Percentiles rank a stretch among this genome's conserved stretches.
phyloP scores from a whole-genome alignment of 23 tunicate species.

The Halocynthia roretzi region DNA sequence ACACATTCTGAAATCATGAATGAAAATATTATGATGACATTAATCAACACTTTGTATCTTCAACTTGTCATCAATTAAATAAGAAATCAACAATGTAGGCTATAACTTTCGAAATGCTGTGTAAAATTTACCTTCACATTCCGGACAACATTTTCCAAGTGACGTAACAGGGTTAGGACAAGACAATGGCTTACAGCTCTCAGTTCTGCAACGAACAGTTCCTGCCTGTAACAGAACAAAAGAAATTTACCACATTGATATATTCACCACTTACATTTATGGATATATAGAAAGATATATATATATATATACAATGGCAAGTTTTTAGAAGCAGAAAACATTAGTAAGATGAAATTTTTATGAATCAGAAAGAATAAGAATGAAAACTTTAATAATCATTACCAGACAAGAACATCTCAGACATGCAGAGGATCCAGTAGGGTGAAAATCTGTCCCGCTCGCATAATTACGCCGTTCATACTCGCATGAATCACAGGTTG shows the following conservation, averaged over 20 bases:
- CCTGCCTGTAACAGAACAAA: slow-evolving; percentile 41
- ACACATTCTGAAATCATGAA: slow-evolving; percentile 27
- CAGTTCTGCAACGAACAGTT: slow-evolving; percentile 37
- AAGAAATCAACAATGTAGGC: neutral
- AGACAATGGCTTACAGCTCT: slow-evolving; percentile 27
- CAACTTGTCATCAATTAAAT: neutral
- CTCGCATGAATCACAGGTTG: slow-evolving; percentile 48
- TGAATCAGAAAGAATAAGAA: neutral
- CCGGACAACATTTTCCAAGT: slow-evolving; percentile 65
- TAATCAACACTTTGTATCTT: neutral
- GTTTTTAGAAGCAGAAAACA: neutral
- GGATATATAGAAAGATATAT: too few species aligned
- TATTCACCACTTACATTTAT: too few species aligned
- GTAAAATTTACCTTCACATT: slow-evolving; percentile 40
- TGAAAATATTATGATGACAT: neutral
- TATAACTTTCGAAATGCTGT: neutral
- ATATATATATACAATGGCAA: too few species aligned
- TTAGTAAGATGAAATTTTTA: neutral
- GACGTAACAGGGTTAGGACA: slow-evolving; percentile 45
- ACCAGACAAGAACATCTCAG: slow-evolving; percentile 54
- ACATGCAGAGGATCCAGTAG: slow-evolving; percentile 45
- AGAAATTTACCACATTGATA: neutral
- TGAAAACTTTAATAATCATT: slow-evolving; percentile 1
- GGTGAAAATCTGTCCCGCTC: slow-evolving; percentile 49
- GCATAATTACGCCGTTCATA: slow-evolving; percentile 68